Evolutionary conservation across 1,140 invertebrate species (phyloP).

Genomic region (Hycleus phaleratus): DNA sequence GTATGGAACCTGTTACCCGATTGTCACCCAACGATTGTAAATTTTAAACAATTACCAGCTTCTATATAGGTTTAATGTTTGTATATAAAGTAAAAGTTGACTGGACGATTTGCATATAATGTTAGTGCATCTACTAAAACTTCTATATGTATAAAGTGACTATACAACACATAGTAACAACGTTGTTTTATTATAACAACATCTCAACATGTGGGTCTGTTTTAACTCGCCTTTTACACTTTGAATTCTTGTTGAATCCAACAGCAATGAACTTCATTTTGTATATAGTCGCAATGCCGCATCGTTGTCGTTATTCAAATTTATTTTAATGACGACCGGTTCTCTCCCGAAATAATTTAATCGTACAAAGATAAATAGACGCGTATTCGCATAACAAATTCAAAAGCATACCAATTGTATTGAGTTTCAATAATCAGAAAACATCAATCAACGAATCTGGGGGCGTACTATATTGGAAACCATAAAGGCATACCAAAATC

Average conservation of each 20-base stretch:
- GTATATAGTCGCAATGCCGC: background rate
- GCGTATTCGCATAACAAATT: too few species aligned
- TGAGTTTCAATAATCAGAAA: too few species aligned
- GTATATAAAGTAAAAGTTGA: slow-evolving; percentile 11
- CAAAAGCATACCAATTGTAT: too few species aligned
- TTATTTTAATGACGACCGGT: slow-evolving; percentile 19
- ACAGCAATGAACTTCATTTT: slow-evolving; percentile 13
- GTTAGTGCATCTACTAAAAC: background rate
- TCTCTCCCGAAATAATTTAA: slow-evolving; percentile 14
- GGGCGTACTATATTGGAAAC: too few species aligned
- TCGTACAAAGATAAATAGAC: background rate
- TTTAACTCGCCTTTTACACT: slow-evolving; percentile 12
- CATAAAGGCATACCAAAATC: too few species aligned
- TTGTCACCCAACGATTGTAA: too few species aligned
- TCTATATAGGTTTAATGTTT: too few species aligned
- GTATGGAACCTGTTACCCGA: too few species aligned
- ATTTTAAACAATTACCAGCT: too few species aligned
- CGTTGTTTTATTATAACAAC: slow-evolving; percentile 3
- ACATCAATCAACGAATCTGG: too few species aligned
- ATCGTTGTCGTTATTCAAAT: slow-evolving; percentile 14
- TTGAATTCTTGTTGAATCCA: slow-evolving; percentile 9
- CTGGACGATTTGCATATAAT: slow-evolving; percentile 12
- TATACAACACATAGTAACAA: slow-evolving; percentile 8
- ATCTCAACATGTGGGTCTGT: slow-evolving; percentile 14
- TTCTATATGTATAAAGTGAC: too few species aligned